phyloP scores from a whole-genome alignment of 2,797 vertebrate species.

The Pelochelys cantorii region DNA sequence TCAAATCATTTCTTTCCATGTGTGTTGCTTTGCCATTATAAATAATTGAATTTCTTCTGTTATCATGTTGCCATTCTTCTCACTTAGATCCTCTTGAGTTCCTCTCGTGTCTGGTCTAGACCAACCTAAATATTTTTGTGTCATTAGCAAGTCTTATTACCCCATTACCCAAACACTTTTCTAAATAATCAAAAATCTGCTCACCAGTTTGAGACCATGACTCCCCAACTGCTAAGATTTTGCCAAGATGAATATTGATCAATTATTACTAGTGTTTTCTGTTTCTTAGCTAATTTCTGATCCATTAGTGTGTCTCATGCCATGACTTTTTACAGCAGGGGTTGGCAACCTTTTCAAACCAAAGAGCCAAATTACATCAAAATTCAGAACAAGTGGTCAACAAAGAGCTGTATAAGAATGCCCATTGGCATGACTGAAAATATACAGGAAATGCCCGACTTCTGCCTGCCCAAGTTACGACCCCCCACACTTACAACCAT shows the following conservation, averaged over 20 bases:
- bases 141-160: background rate
- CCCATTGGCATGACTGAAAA: no score
- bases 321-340: background rate
- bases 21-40: background rate
- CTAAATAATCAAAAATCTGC: rapidly evolving
- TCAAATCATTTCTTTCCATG: background rate
- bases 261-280: background rate
- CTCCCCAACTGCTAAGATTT: rapidly evolving
- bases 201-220: background rate
- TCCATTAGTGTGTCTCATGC: rapidly evolving
- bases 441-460: no score
- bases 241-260: no score
- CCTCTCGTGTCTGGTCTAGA: background rate
- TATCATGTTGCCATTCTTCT: no score
- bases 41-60: background rate
- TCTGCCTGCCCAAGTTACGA: no score
- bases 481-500: no score
- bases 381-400: no score
- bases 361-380: no score
- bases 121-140: background rate
- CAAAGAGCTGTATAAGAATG: no score
- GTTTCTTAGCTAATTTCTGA: background rate
- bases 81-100: background rate
- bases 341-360: no score
- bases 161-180: background rate